These are phyloP conservation scores for Phymastichus coffea DNA, from an alignment of 1,140 invertebrate genomes.

Conservation along the genomic window DNA sequence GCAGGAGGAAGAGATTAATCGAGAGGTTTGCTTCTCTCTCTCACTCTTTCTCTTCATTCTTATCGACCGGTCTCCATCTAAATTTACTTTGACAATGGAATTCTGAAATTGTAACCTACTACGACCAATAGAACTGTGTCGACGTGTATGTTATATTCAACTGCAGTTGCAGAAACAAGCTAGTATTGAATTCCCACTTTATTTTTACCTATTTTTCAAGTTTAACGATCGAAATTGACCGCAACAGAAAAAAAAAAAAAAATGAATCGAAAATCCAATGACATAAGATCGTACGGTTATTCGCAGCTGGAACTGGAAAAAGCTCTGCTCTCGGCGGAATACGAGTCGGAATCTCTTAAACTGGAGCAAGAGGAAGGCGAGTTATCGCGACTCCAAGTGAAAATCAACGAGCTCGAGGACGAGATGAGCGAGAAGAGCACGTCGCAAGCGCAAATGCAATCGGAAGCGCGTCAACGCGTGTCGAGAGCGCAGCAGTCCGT, in stretches of 20 bases:
- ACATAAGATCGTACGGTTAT: no score
- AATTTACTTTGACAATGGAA: no score
- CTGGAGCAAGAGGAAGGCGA: slow-evolving; percentile 70
- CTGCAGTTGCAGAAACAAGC: no score
- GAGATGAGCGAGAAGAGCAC: slow-evolving; percentile 55
- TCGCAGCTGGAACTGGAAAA: slow-evolving; percentile 79
- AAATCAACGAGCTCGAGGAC: slow-evolving; percentile 58
- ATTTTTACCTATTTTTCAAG: no score
- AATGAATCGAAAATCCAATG: no score
- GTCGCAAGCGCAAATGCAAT: slow-evolving; percentile 52
- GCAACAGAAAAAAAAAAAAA: no score
- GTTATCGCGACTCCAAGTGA: slow-evolving; percentile 65
- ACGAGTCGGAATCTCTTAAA: slow-evolving; percentile 73
- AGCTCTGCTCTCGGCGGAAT: slow-evolving; percentile 78
- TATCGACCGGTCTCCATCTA: not conserved
- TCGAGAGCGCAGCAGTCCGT: slow-evolving; percentile 53
- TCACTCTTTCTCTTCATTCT: slow-evolving; percentile 10
- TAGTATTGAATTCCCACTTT: no score
- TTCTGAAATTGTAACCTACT: no score
- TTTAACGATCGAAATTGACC: no score
- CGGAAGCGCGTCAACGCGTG: slow-evolving; percentile 49
- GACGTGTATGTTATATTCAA: no score
- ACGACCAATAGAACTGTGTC: no score
- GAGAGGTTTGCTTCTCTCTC: slow-evolving; percentile 64
- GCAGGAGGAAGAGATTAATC: slow-evolving; percentile 79